These are phyloP conservation scores for Diplodus sargus DNA, from an alignment of 2,797 vertebrate genomes.

Conservation along the genomic window DNA sequence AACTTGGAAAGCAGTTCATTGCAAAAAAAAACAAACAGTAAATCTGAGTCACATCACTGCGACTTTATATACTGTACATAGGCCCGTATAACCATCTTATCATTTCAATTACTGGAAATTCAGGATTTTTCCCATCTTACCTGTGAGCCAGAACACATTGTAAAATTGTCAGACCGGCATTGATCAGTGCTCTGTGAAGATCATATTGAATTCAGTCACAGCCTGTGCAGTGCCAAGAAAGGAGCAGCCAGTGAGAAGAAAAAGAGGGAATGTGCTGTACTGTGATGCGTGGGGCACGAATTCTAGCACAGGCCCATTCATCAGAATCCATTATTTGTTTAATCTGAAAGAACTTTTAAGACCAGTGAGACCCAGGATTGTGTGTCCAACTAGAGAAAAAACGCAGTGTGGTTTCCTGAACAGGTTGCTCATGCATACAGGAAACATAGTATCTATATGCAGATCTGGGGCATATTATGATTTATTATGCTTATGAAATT, in stretches of 20 bases:
- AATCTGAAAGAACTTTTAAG: too few relatives aligned
- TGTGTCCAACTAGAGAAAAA: not conserved
- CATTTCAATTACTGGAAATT: constrained; percentile 1
- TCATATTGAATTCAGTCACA: constrained; percentile 16
- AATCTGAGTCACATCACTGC: not conserved
- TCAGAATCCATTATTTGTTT: constrained; percentile 13
- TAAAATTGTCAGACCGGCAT: constrained; percentile 14
- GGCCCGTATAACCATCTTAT: constrained; percentile 4
- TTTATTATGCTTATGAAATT: too few relatives aligned
- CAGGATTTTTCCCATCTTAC: constrained; percentile 20
- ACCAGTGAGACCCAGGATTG: not conserved
- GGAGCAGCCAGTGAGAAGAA: not conserved
- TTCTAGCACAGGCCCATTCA: constrained; percentile 1
- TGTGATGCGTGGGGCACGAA: not conserved
- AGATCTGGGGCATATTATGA: not conserved
- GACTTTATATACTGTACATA: not conserved
- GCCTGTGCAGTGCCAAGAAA: constrained; percentile 6
- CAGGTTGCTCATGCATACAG: not conserved
- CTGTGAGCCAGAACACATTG: constrained; percentile 20
- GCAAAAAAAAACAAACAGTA: not conserved
- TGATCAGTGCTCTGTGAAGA: constrained; percentile 28
- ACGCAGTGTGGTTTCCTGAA: constrained; percentile 1
- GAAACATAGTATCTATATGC: not conserved
- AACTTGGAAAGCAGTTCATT: not conserved
- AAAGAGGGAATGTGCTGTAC: not conserved